Conservation (phyloP, 2,113 vertebrate species). For the Ciconia boyciana region DNA sequence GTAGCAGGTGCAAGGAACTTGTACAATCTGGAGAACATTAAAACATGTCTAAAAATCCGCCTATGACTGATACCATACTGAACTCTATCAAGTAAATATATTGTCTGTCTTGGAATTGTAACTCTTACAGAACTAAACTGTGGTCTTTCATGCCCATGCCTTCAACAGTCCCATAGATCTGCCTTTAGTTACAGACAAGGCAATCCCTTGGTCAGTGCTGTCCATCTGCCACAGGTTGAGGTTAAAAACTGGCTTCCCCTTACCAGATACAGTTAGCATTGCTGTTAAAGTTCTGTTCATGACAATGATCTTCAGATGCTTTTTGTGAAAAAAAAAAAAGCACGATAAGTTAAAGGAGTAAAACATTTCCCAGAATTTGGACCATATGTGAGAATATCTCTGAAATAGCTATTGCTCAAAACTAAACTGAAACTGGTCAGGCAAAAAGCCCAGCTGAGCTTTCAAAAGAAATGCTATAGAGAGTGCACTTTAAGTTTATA, state of each 20-base stretch:
- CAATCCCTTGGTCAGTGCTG: background rate
- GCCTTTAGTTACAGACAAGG: background rate
- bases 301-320: background rate
- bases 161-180: background rate
- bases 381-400: background rate
- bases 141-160: background rate
- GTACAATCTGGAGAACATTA: background rate
- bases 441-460: background rate
- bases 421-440: background rate
- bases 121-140: background rate
- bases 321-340: background rate
- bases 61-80: background rate
- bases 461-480: background rate
- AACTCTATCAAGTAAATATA: background rate
- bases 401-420: background rate
- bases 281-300: background rate
- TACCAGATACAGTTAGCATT: background rate
- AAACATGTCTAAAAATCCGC: background rate
- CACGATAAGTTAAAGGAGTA: background rate
- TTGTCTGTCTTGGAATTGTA: background rate
- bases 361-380: background rate
- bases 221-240: background rate
- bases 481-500: background rate
- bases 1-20: background rate
- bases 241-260: background rate